phyloP scores from a whole-genome alignment of 2,797 vertebrate genomes.

The Antrozous pallidus region DNA sequence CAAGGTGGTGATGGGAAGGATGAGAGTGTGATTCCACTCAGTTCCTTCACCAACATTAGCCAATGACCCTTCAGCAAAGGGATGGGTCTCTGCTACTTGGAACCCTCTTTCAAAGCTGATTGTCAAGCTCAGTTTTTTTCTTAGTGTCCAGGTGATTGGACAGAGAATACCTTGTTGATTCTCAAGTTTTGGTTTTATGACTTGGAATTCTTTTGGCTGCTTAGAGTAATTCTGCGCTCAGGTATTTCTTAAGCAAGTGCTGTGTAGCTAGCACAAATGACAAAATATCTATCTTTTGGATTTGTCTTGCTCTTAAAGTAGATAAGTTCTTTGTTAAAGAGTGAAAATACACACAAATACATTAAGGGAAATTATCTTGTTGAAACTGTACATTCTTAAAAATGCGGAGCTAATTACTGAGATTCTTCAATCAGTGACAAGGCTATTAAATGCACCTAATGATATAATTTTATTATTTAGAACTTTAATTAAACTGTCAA shows the following conservation, averaged over 20 bases:
- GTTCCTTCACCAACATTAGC: not conserved
- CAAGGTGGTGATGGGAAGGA: not conserved
- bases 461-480: not conserved
- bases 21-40: not conserved
- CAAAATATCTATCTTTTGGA: not conserved
- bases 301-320: constrained; percentile 2
- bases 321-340: not conserved
- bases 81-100: not conserved
- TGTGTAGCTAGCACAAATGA: not conserved
- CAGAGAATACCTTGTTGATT: not conserved
- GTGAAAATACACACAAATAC: not conserved
- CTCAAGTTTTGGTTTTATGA: not conserved
- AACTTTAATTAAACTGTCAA: not conserved
- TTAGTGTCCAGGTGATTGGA: constrained; percentile 76
- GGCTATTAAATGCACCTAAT: not conserved
- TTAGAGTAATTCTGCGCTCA: not conserved
- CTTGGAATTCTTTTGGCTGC: not conserved
- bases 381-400: not conserved
- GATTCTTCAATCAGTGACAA: not conserved
- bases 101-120: not conserved
- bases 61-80: not conserved
- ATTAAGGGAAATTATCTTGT: not conserved
- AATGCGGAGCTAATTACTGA: not conserved
- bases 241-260: not conserved
- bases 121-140: constrained; percentile 19